Evolutionary conservation across 2,113 vertebrate species (phyloP).

Genomic region (Eonycteris spelaea): DNA sequence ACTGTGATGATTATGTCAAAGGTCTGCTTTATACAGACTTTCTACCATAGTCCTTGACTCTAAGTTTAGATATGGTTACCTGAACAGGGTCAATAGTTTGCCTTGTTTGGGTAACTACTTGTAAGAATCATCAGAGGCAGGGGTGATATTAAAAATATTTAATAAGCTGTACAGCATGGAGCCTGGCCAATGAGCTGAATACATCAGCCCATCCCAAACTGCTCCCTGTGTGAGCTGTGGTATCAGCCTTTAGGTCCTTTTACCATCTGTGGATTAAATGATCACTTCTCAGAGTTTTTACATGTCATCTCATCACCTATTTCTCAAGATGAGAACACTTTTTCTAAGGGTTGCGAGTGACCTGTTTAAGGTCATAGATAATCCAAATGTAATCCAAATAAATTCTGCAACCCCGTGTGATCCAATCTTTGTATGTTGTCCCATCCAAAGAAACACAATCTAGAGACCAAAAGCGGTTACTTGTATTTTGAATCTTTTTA

Average conservation of each 20-base stretch:
- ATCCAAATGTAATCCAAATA: neutral
- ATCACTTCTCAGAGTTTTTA: neutral
- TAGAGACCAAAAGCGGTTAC: neutral
- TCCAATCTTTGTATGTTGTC: neutral
- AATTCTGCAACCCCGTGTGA: neutral
- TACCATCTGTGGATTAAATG: neutral
- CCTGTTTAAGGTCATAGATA: neutral
- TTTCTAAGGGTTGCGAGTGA: neutral
- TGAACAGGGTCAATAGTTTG: neutral
- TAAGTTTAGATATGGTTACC: neutral
- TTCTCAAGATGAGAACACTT: neutral
- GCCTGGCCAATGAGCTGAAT: neutral
- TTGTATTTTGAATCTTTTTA: neutral
- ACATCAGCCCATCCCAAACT: neutral
- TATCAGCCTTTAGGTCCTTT: neutral
- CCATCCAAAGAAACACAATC: neutral
- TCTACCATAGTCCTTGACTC: neutral
- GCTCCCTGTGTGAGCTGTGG: neutral
- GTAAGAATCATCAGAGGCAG: neutral
- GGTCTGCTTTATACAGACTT: neutral
- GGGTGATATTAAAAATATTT: neutral
- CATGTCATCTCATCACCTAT: neutral
- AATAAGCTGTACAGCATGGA: neutral
- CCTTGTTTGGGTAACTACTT: neutral
- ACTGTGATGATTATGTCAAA: neutral